Percentiles rank a stretch among this genome's conserved stretches.
These are phyloP conservation scores for Netelia fuscicornis DNA, from an alignment of 2,888 invertebrate species.

Conservation along the genomic window DNA sequence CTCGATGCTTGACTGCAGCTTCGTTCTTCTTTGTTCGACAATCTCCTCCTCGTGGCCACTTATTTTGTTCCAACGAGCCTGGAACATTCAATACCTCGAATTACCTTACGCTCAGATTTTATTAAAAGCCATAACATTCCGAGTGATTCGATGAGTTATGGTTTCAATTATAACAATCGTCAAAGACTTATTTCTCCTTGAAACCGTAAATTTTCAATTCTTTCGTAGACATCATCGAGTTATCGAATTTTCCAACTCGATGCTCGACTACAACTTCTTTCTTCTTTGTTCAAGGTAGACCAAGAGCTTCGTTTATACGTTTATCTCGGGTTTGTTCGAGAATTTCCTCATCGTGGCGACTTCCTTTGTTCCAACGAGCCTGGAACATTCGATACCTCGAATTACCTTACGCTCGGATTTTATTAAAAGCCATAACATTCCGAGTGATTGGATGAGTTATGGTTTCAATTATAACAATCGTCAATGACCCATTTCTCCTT, in stretches of 20 bases:
- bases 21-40: too few species aligned
- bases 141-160: neutral
- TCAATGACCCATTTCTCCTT: neutral
- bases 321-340: neutral
- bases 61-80: neutral
- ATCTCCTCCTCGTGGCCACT: neutral
- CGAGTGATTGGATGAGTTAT: neutral
- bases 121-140: neutral
- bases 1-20: too few species aligned
- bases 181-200: neutral
- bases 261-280: too few species aligned
- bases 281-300: constrained; percentile 17
- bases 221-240: neutral
- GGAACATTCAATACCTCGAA: neutral
- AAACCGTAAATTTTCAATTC: neutral
- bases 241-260: neutral
- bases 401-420: neutral
- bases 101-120: neutral
- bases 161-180: neutral
- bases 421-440: neutral
- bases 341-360: neutral
- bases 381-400: neutral
- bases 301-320: neutral
- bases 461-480: neutral
- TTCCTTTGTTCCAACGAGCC: neutral